Conservation (phyloP, 2,888 invertebrate genomes). For the Caenorhabditis imperialis region DNA sequence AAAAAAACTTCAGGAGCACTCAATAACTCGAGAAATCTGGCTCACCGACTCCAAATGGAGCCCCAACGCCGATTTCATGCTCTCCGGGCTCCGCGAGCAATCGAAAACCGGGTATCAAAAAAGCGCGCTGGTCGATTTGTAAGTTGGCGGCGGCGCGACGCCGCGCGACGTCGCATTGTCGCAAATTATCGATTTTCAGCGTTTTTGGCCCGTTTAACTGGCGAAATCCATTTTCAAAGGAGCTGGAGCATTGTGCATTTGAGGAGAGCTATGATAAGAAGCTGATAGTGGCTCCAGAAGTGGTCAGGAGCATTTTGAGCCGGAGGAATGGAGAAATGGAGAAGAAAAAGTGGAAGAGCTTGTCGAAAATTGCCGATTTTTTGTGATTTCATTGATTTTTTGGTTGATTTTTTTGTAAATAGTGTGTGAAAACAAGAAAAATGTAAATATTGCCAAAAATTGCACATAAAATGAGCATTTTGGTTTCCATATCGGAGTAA, state of each 20-base stretch:
- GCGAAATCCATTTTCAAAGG: constrained; percentile 28
- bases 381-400: too few species aligned
- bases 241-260: constrained; percentile 15
- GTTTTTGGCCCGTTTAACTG: constrained; percentile 24
- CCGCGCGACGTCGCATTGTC: too few species aligned
- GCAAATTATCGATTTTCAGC: constrained; percentile 14
- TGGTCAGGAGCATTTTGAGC: constrained; percentile 17
- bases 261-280: constrained; percentile 17
- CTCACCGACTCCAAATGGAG: constrained; percentile 66
- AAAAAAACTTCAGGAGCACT: constrained; percentile 43
- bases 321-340: constrained; percentile 31
- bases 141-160: neutral
- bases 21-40: constrained; percentile 73
- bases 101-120: constrained; percentile 9
- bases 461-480: too few species aligned
- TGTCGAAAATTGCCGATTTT: constrained; percentile 20
- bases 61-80: constrained; percentile 68
- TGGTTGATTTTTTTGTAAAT: too few species aligned
- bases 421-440: too few species aligned
- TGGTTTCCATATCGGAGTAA: too few species aligned
- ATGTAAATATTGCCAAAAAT: too few species aligned
- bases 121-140: constrained; percentile 34
- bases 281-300: constrained; percentile 12
- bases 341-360: constrained; percentile 33
- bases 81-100: constrained; percentile 68